Base-by-base conservation (phyloP, 2,888 invertebrate genomes). In the Eueremaeus valkanovi region DNA sequence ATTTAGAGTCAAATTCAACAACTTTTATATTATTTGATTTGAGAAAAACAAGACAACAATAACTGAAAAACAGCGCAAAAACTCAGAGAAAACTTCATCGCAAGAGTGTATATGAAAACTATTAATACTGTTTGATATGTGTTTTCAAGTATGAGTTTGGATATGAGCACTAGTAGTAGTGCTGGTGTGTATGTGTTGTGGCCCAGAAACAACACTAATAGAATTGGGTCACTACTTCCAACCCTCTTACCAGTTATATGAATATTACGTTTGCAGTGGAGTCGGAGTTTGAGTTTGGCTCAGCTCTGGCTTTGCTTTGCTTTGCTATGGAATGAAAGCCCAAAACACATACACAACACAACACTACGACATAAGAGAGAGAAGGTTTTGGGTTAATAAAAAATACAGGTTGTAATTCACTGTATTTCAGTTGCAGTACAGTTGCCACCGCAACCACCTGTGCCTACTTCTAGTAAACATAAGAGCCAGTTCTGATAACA, bases 161-260 rank as follows among this genome's bases (percentile, higher is more conserved):
- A 21, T 9, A 6, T 31, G 29, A 36, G 21, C 24, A 66, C 36
- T 36, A 21, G 61, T 63, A 55, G 55, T 49, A n/a, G n/a, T n/a
- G 55, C 21, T 24, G 21, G 68, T 68, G 36, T 68, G n/a, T 24
- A 42, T 29, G 72, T 16, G 33, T 42, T 27, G 42, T 73, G 73
- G 73, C 73, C 73, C 73, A 73, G 58, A 73, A 73, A 73, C 72
- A 72, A 36, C 61, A 36, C 55, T 36, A 33, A n/a, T 42, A 73
- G 73, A 73, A 73, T 73, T 73, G 73, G 73, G 73, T 73, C 73
- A 73, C 29, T 36, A 73, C 73, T 36, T 51, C 49, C 51, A 73
- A 31, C 70, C 68, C 70, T 70, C 42, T 70, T 45, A 42, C 45
- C 42, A 66, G 33, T 66, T 66, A 66, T 33, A 70, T 70, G 42